Conservation (phyloP, 2,113 vertebrate genomes). For the Poeciliopsis prolifica region DNA sequence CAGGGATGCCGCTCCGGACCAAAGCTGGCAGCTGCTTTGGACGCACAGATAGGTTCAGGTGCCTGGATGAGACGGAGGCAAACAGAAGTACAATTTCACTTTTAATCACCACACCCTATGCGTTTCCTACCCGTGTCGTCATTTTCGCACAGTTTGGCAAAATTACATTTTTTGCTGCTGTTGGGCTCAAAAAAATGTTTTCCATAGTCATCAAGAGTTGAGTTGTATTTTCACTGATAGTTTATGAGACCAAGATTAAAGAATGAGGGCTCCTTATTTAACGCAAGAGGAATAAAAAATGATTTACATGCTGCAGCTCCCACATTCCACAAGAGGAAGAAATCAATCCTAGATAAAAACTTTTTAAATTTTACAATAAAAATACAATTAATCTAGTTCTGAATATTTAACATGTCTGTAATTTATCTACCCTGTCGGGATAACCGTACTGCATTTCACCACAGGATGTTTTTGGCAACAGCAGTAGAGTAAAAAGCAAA, state of each 20-base stretch:
- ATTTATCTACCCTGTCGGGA: not conserved
- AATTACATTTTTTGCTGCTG: not conserved
- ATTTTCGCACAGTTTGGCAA: not conserved
- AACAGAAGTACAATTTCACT: not conserved
- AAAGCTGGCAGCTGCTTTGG: constrained; percentile 89
- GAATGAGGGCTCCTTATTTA: not conserved
- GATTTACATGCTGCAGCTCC: constrained; percentile 6
- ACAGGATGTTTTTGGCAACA: not conserved
- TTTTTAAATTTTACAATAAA: not conserved
- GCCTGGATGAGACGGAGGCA: constrained; percentile 77
- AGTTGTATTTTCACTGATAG: not conserved
- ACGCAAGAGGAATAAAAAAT: not conserved
- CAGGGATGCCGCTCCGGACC: constrained; percentile 94
- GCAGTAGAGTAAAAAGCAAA: not conserved
- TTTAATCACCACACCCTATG: not conserved
- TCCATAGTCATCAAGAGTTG: not conserved
- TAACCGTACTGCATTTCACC: not conserved
- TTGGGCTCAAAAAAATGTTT: not conserved
- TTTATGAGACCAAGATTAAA: not conserved
- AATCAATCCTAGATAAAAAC: constrained; percentile 13
- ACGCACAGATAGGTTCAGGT: constrained; percentile 92
- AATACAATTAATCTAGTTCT: not conserved
- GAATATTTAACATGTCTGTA: not conserved
- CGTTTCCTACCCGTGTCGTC: not conserved
- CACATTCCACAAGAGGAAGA: not conserved